These are phyloP conservation scores for Ceratoteleas bidentatus DNA, from an alignment of 1,140 invertebrate genomes.

Conservation along the genomic window DNA sequence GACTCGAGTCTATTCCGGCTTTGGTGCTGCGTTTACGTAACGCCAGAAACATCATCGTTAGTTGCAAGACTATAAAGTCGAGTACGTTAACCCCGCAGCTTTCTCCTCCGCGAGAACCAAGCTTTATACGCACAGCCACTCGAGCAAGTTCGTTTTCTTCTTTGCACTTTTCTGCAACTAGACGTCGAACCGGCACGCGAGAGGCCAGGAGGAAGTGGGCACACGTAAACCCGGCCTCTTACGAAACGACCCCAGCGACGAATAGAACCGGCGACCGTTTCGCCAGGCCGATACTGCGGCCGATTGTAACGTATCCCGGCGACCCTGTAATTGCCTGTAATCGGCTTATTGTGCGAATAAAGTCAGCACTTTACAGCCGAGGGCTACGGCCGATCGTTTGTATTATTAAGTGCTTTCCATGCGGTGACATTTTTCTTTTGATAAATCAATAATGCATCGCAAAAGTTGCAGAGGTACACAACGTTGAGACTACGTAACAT, in stretches of 20 bases:
- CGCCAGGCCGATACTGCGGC: conserved; percentile 24
- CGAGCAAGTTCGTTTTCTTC: conserved; percentile 64
- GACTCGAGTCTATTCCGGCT: conserved; percentile 62
- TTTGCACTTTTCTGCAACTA: conserved; percentile 51
- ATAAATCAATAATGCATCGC: no score
- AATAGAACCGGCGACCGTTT: no score
- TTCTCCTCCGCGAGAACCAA: conserved; percentile 70
- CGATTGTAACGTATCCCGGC: conserved; percentile 24
- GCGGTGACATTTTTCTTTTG: no score
- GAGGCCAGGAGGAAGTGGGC: conserved; percentile 47
- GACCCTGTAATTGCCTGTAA: conserved; percentile 33
- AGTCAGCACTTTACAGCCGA: conserved; percentile 15
- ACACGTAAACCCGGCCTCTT: conserved; percentile 26
- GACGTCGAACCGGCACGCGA: conserved; percentile 45
- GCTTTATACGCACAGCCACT: conserved; percentile 59
- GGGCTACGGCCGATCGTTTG: background rate
- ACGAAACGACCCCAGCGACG: no score
- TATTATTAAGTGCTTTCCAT: no score
- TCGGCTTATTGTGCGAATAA: conserved; percentile 19
- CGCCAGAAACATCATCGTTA: conserved; percentile 78
- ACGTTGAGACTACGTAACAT: no score
- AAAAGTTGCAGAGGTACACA: no score
- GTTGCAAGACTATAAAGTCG: conserved; percentile 71
- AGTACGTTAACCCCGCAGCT: conserved; percentile 76
- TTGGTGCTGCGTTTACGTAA: conserved; percentile 75